phyloP scores from a whole-genome alignment of 2,113 vertebrate genomes.

The Eubucco bourcierii region DNA sequence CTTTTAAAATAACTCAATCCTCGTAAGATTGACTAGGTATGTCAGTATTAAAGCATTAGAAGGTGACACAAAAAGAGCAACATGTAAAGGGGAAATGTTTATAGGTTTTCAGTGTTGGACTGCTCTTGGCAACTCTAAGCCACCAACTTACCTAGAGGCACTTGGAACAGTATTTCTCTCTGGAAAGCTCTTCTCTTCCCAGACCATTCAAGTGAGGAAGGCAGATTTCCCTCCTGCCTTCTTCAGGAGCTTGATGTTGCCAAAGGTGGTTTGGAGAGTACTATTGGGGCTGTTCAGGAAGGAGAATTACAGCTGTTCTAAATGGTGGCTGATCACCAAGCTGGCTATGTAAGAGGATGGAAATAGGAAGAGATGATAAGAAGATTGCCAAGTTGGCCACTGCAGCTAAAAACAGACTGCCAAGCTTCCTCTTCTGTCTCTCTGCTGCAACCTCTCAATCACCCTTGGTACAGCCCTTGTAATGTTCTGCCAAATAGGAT shows the following conservation, averaged over 20 bases:
- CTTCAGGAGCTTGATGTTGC: neutral
- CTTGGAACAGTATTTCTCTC: neutral
- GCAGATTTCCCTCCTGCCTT: neutral
- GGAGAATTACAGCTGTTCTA: neutral
- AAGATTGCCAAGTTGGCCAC: slow-evolving; percentile 10
- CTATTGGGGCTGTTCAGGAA: neutral
- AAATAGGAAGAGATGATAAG: neutral
- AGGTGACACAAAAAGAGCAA: neutral
- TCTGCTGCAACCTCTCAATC: neutral
- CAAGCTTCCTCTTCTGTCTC: neutral
- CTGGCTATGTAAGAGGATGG: neutral
- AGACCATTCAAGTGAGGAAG: neutral
- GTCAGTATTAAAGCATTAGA: neutral
- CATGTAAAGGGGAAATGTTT: neutral
- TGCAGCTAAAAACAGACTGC: neutral
- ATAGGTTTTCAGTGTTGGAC: neutral
- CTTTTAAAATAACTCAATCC: neutral
- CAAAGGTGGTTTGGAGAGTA: neutral
- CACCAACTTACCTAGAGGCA: neutral
- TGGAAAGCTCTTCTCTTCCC: neutral
- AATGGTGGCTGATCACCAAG: neutral
- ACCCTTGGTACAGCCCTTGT: neutral
- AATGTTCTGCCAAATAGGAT: slow-evolving; percentile 33
- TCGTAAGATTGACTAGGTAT: neutral
- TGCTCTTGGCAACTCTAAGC: neutral